Conservation (phyloP, 1,140 invertebrate species). For the Scaptodrosophila lebanonensis region DNA sequence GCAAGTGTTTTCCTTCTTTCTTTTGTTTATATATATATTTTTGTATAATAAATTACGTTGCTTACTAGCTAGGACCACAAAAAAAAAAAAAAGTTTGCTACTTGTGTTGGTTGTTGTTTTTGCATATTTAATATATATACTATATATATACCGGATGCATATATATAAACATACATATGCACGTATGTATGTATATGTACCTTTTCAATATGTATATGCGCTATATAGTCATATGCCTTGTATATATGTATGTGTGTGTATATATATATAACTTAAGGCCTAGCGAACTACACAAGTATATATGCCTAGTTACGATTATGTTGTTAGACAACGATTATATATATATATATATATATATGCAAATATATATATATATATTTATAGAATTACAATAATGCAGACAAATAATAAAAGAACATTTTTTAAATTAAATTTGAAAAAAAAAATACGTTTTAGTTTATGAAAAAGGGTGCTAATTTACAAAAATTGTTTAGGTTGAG, state of each 20-base stretch:
- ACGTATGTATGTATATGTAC: constrained; percentile 5
- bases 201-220: not conserved
- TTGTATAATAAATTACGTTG: constrained; percentile 66
- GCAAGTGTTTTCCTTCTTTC: constrained; percentile 13
- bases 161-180: not conserved
- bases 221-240: not conserved
- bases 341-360: constrained; percentile 38
- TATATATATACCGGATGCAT: not conserved
- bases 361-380: constrained; percentile 32
- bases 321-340: constrained; percentile 73
- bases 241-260: constrained; percentile 33
- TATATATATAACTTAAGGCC: constrained; percentile 47
- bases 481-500: constrained; percentile 33
- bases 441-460: constrained; percentile 37
- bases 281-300: constrained; percentile 65
- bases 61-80: constrained; percentile 64
- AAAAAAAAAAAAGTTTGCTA: constrained; percentile 65
- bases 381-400: constrained; percentile 41
- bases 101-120: constrained; percentile 49
- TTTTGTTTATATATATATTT: constrained; percentile 30
- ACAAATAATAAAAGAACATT: constrained; percentile 39
- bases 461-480: constrained; percentile 65
- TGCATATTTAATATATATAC: constrained; percentile 31
- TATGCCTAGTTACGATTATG: constrained; percentile 69
- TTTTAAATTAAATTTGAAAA: constrained; percentile 32